Evolutionary conservation across 2,888 invertebrate species (phyloP).

Genomic region (Trachelus troglodyta): DNA sequence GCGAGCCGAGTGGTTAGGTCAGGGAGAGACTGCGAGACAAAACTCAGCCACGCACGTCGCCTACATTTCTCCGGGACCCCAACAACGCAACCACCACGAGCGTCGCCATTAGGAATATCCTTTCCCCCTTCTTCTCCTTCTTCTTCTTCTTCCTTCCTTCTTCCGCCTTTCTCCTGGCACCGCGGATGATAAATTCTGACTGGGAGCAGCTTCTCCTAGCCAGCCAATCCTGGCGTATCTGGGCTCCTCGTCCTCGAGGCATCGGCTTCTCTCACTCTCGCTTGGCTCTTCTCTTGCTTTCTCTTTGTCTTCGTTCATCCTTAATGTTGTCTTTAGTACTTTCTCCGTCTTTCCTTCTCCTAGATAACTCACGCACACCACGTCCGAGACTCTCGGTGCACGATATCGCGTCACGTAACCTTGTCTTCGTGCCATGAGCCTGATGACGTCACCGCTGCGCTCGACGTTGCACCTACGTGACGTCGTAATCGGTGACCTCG

Average conservation of each 20-base stretch:
- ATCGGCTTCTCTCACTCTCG: too few species aligned
- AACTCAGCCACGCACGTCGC: slow-evolving; percentile 53
- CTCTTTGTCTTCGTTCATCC: slow-evolving; percentile 38
- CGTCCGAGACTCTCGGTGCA: too few species aligned
- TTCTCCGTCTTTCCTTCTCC: slow-evolving; percentile 18
- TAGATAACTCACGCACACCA: slow-evolving; percentile 6
- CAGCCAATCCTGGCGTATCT: too few species aligned
- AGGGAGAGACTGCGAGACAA: slow-evolving; percentile 51
- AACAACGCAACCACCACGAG: slow-evolving; percentile 8
- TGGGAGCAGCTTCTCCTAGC: too few species aligned
- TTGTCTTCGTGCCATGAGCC: too few species aligned
- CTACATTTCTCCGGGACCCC: slow-evolving; percentile 25
- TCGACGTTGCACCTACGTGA: too few species aligned
- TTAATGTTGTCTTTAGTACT: slow-evolving; percentile 21
- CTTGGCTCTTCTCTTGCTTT: not conserved
- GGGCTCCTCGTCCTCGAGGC: too few species aligned
- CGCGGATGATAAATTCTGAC: too few species aligned
- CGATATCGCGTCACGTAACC: too few species aligned
- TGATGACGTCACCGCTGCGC: too few species aligned
- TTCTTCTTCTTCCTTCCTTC: not conserved
- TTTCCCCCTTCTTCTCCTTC: slow-evolving; percentile 13
- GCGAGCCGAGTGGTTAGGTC: slow-evolving; percentile 52
- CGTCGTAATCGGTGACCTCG: too few species aligned
- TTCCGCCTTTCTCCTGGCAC: slow-evolving; percentile 5
- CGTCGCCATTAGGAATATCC: slow-evolving; percentile 13